These are phyloP conservation scores for Galaxea fascicularis DNA, from an alignment of 92 coral and sea anemone genomes.

Conservation along the genomic window DNA sequence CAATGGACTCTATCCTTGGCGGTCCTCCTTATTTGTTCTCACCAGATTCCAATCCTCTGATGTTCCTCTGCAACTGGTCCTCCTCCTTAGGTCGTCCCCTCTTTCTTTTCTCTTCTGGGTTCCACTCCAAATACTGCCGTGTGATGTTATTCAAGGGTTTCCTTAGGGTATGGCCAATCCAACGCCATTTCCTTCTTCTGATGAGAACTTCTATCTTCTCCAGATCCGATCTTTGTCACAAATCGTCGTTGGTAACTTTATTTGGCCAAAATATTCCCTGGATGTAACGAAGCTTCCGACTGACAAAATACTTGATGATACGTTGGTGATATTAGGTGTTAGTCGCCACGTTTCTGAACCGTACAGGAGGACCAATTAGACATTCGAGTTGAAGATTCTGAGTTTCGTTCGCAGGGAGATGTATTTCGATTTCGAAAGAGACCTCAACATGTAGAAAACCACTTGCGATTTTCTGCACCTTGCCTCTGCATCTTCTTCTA, in stretches of 20 bases:
- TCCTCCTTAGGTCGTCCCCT: neutral
- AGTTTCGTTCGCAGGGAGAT: too few species aligned
- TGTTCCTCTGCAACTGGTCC: neutral
- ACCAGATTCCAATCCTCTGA: neutral
- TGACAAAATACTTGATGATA: neutral
- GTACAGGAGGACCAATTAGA: neutral
- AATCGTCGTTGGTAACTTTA: neutral
- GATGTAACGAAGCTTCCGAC: neutral
- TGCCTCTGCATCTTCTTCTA: too few species aligned
- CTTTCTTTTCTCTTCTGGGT: neutral
- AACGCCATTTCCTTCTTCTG: neutral
- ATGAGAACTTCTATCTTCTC: neutral
- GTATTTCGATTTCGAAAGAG: too few species aligned
- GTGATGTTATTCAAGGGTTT: neutral
- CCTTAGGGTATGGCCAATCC: neutral
- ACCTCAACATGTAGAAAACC: too few species aligned
- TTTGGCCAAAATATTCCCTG: neutral
- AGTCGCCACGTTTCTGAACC: neutral
- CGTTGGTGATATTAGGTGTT: neutral
- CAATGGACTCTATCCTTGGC: neutral
- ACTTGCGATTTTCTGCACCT: too few species aligned
- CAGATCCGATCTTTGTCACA: neutral
- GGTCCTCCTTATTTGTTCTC: neutral
- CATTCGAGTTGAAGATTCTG: too few species aligned
- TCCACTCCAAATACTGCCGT: neutral